Evolutionary conservation across 2,797 vertebrate genomes (phyloP), one percentile per base, ranked within the genome.

Genomic region (Gadopsis bispinosus): DNA sequence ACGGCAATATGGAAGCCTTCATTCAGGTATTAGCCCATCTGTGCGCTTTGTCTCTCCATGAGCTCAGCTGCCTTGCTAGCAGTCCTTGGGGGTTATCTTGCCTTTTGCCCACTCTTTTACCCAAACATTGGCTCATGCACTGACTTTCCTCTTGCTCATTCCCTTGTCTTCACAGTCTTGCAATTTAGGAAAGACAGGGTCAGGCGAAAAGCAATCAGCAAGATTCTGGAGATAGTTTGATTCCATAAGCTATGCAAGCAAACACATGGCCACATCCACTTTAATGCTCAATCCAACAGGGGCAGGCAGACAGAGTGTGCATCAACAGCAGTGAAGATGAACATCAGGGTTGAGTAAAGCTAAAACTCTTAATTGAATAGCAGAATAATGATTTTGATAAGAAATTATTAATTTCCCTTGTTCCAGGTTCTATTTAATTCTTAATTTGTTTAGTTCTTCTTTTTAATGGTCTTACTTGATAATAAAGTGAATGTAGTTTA

Each of bases 1-100:
- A 97, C 91, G 97, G 97, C 95, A 96, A 97, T 97, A 97, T 98
- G 97, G 97, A 97, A 96, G 93, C 96, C 22, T 98, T 98, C 96
- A 98, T 99, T 93, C 96, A 98, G 97, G 97, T 97, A 98, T 95
- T 61, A 71, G 91, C 87, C 83, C 85, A 83, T 87, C 75, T 88
- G 89, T 84, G 86, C 82, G 81, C 76, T 91, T 81, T 92, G 93
- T 94, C 84, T 92, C 75, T 90, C 94, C 93, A 87, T 95, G 95
- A 95, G 92, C 92, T 86, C 87, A 80, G 87, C 89, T 90, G 86
- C 90, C 91, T 93, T 91, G 88, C 93, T 88, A 90, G 90, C 92
- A 93, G 95, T 84, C 93, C 95, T 95, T 81, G 67, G 87, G 81
- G 79, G 77, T 73, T 80, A 74, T 87, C 85, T 92, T 89, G 75